phyloP scores from a whole-genome alignment of 2,797 vertebrate genomes.

The Natrix natrix region DNA sequence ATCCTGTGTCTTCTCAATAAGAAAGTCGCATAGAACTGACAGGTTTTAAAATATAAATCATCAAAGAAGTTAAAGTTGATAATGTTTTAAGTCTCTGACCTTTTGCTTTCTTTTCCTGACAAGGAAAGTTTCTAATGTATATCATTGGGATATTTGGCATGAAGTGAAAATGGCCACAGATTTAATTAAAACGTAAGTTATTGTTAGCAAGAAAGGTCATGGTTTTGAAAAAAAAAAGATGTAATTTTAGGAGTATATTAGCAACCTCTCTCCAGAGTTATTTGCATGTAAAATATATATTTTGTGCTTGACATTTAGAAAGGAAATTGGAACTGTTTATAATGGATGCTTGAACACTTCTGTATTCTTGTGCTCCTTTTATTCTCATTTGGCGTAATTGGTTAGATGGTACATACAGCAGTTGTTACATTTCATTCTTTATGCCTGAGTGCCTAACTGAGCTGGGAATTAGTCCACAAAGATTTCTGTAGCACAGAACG shows the following conservation, averaged over 20 bases:
- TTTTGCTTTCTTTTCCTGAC: constrained; percentile 63
- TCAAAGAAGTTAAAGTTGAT: constrained; percentile 48
- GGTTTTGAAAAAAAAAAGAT: constrained; percentile 68
- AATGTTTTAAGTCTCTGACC: constrained; percentile 63
- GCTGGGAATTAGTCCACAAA: constrained; percentile 49
- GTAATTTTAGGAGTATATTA: constrained; percentile 71
- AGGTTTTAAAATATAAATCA: constrained; percentile 27
- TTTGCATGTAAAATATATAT: constrained; percentile 70
- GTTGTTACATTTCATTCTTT: constrained; percentile 50
- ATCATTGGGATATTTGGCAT: constrained; percentile 57
- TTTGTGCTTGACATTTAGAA: constrained; percentile 74
- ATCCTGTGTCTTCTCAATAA: not conserved
- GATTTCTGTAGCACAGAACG: not conserved
- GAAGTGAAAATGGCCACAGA: constrained; percentile 65
- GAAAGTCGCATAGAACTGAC: not conserved
- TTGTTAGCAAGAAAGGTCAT: constrained; percentile 75
- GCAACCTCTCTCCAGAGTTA: constrained; percentile 62
- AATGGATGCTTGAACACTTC: constrained; percentile 62
- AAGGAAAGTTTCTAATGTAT: constrained; percentile 53
- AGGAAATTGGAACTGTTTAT: constrained; percentile 65
- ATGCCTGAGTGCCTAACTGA: constrained; percentile 34
- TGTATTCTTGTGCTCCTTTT: constrained; percentile 55
- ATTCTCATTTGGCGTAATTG: constrained; percentile 54
- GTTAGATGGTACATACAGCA: constrained; percentile 47
- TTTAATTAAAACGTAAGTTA: constrained; percentile 79